These are phyloP conservation scores for Sebastolobus alascanus DNA, from an alignment of 2,797 vertebrate species.

Conservation along the genomic window DNA sequence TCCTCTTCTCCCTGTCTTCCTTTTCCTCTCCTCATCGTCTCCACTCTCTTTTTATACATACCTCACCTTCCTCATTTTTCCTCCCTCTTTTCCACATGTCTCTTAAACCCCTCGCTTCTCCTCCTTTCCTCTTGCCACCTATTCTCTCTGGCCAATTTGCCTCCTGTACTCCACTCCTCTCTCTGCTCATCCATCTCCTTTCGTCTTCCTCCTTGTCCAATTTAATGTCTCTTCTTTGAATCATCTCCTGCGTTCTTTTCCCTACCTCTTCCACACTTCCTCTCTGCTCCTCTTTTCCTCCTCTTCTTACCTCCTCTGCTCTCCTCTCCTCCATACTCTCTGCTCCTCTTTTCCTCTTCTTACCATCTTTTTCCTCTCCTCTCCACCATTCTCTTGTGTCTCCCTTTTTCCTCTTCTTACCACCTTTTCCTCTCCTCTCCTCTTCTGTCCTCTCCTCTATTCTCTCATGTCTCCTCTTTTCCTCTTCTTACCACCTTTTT, in stretches of 20 bases:
- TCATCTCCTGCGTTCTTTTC: not conserved
- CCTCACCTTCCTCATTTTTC: not conserved
- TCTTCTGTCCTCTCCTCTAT: not conserved
- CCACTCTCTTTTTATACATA: not conserved
- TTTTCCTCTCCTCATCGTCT: not conserved
- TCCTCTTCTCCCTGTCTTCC: not conserved
- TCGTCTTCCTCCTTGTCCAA: not conserved
- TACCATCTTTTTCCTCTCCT: not conserved
- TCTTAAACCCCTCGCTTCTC: not conserved
- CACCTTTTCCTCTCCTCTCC: not conserved
- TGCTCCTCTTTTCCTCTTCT: not conserved
- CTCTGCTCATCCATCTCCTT: not conserved
- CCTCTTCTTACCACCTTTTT: no score
- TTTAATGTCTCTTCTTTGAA: not conserved
- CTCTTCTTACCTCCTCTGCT: not conserved
- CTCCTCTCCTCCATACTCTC: not conserved
- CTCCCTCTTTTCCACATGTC: not conserved
- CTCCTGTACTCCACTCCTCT: conserved; percentile 3
- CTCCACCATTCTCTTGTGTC: not conserved
- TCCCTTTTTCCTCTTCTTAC: no score
- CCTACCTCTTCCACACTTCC: not conserved
- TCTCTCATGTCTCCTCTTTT: not conserved
- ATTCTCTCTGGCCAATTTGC: conserved; percentile 27
- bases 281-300: not conserved
- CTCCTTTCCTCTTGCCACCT: not conserved